phyloP scores from a whole-genome alignment of 1,140 invertebrate genomes.

The Diprion similis region DNA sequence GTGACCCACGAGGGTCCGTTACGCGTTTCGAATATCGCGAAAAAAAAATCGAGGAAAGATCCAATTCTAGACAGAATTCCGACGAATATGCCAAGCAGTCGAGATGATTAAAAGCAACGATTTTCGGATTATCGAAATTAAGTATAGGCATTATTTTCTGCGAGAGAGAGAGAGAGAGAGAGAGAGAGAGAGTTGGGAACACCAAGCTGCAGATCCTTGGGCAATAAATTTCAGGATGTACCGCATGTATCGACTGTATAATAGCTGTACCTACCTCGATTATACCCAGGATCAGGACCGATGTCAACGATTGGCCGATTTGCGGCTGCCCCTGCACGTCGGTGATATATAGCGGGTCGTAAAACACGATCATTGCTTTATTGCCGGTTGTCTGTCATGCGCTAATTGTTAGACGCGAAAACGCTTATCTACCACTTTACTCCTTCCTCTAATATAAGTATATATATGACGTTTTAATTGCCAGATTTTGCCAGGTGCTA shows the following conservation, averaged over 20 bases:
- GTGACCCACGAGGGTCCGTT: too few relatives aligned
- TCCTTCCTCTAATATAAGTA: slow-evolving; percentile 14
- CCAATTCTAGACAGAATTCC: too few relatives aligned
- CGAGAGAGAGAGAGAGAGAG: slow-evolving; percentile 2
- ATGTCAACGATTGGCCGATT: slow-evolving; percentile 35
- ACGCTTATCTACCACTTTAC: slow-evolving; percentile 49
- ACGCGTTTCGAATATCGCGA: background rate
- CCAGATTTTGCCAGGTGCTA: too few relatives aligned
- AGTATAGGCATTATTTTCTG: background rate
- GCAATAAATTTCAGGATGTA: background rate
- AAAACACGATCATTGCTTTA: slow-evolving; percentile 60
- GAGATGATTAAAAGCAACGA: background rate
- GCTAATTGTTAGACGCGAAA: slow-evolving; percentile 57
- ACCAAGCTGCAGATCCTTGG: background rate
- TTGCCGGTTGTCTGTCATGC: slow-evolving; percentile 49
- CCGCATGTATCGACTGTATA: too few relatives aligned
- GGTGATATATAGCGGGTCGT: slow-evolving; percentile 52
- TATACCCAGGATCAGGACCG: slow-evolving; percentile 26
- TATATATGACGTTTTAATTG: too few relatives aligned
- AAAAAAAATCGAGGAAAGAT: background rate
- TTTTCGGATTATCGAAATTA: background rate
- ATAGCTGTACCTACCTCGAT: slow-evolving; percentile 19
- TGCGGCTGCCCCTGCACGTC: slow-evolving; percentile 24
- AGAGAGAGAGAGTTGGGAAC: background rate
- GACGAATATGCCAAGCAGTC: too few relatives aligned